phyloP scores from a whole-genome alignment of 1,140 invertebrate species.

The Papilio aristodemus region DNA sequence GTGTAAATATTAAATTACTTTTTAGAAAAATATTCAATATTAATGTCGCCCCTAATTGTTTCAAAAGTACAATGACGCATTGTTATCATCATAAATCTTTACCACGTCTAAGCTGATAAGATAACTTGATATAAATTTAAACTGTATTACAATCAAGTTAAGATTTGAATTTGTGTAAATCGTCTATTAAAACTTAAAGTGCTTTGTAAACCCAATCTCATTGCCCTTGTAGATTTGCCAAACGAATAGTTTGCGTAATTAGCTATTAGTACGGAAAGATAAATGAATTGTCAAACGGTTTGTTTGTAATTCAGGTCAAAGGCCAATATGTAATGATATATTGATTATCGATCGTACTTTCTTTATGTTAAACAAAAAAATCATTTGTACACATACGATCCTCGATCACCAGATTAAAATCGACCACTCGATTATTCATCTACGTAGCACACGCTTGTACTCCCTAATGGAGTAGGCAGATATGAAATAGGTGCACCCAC shows the following conservation, averaged over 20 bases:
- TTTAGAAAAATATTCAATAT: not conserved
- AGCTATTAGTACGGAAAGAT: slow-evolving; percentile 37
- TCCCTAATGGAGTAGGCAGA: too few relatives aligned
- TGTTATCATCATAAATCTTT: slow-evolving; percentile 17
- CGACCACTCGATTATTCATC: too few relatives aligned
- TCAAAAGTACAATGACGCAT: slow-evolving; percentile 9
- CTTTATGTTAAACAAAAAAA: slow-evolving; percentile 5
- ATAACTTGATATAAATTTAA: not conserved
- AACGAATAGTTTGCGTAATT: slow-evolving; percentile 46
- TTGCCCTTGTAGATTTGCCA: slow-evolving; percentile 41
- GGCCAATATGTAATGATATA: slow-evolving; percentile 18
- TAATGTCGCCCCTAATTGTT: slow-evolving; percentile 11
- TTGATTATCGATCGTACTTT: slow-evolving; percentile 1
- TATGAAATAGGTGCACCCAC: too few relatives aligned
- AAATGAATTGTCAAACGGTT: slow-evolving; percentile 40
- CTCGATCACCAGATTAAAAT: too few relatives aligned
- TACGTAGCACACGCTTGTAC: too few relatives aligned
- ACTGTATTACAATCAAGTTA: not conserved
- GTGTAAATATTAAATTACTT: not conserved
- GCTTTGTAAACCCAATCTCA: slow-evolving; percentile 23
- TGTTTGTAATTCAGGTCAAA: slow-evolving; percentile 30
- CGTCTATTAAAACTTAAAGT: slow-evolving; percentile 1
- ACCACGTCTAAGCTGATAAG: not conserved
- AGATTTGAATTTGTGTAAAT: not conserved
- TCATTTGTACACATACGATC: too few relatives aligned